Evolutionary conservation across 2,797 vertebrate species (phyloP).

Genomic region (Acanthis flammea): DNA sequence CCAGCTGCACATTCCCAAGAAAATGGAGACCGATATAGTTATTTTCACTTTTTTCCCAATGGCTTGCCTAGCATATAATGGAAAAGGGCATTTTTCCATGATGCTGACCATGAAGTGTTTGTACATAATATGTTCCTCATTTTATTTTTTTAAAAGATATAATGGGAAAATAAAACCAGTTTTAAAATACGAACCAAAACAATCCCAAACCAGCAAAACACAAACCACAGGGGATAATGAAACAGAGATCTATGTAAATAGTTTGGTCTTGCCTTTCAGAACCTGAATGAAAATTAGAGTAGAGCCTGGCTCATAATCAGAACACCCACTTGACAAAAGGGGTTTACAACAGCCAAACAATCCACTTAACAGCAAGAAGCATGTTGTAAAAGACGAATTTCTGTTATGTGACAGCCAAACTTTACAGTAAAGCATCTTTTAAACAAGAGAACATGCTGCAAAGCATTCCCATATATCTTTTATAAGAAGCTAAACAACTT

Average conservation of each 20-base stretch:
- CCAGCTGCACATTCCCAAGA: background rate
- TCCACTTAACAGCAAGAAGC: background rate
- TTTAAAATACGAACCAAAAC: background rate
- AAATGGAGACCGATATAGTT: background rate
- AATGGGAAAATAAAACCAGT: background rate
- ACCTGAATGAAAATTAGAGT: background rate
- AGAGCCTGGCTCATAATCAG: background rate
- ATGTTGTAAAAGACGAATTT: slow-evolving; percentile 5
- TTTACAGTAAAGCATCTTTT: slow-evolving; percentile 6
- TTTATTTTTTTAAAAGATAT: background rate
- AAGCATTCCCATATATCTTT: background rate
- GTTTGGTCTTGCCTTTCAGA: background rate
- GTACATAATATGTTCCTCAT: background rate
- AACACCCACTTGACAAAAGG: slow-evolving; percentile 33
- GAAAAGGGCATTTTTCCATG: slow-evolving; percentile 35
- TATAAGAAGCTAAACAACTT: background rate
- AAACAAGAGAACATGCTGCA: background rate
- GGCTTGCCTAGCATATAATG: background rate
- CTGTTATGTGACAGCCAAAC: background rate
- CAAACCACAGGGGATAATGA: background rate
- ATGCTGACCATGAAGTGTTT: background rate
- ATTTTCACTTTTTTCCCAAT: background rate
- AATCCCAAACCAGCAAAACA: background rate
- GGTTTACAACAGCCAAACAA: slow-evolving; percentile 11
- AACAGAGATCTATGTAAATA: background rate